Percentiles rank a stretch among this genome's conserved stretches.
These are phyloP conservation scores for Melipona bicolor DNA, from an alignment of 2,888 invertebrate species.

Conservation along the genomic window DNA sequence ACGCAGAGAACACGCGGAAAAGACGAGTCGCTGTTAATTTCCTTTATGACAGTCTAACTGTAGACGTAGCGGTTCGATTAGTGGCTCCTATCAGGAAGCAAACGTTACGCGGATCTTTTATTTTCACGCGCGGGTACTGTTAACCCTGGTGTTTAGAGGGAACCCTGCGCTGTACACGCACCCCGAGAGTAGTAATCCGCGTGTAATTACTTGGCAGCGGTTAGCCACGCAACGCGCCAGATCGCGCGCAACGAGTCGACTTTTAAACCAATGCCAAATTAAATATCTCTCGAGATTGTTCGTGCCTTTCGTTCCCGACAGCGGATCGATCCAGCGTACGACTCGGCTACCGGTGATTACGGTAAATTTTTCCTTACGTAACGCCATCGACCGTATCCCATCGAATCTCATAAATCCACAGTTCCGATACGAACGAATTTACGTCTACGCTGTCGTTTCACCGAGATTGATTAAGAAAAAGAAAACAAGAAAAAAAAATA, in stretches of 20 bases:
- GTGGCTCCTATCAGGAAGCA: slow-evolving; percentile 15
- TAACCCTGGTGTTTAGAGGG: slow-evolving; percentile 15
- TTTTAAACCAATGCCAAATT: slow-evolving; percentile 32
- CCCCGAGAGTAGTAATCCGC: slow-evolving; percentile 12
- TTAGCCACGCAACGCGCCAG: not conserved
- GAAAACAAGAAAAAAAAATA: not conserved
- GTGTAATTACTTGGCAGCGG: slow-evolving; percentile 11
- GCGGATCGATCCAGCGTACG: slow-evolving; percentile 13
- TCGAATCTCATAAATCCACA: slow-evolving; percentile 35
- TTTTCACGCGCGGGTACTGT: not conserved
- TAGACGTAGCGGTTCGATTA: slow-evolving; percentile 8
- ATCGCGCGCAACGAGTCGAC: slow-evolving; percentile 4
- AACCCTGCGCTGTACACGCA: not conserved
- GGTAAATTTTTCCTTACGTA: slow-evolving; percentile 44
- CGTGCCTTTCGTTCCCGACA: slow-evolving; percentile 24
- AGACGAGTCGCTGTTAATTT: not conserved
- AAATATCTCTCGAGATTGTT: slow-evolving; percentile 18
- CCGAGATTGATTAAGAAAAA: not conserved
- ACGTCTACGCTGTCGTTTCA: not conserved
- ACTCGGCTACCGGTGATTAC: slow-evolving; percentile 23
- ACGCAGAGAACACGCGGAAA: not conserved
- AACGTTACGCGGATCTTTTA: slow-evolving; percentile 15
- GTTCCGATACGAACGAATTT: slow-evolving; percentile 1
- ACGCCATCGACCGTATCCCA: slow-evolving; percentile 20
- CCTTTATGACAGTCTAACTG: slow-evolving; percentile 18